Evolutionary conservation across 1,140 invertebrate genomes (phyloP).

Genomic region (Belonocnema kinseyi): DNA sequence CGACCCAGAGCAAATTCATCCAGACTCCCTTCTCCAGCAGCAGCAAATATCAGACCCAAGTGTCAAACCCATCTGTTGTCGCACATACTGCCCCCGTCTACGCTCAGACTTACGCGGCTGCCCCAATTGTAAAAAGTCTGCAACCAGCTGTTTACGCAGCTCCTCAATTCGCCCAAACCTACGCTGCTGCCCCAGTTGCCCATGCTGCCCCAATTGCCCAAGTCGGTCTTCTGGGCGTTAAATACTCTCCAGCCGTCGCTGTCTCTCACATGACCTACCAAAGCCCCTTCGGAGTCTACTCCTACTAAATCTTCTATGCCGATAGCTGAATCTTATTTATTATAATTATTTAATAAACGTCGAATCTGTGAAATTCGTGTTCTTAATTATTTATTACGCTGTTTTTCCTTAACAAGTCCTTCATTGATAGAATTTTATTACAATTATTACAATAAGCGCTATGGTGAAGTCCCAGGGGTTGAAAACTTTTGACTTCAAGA

Average conservation of each 20-base stretch:
- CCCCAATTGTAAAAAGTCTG: slow-evolving; percentile 29
- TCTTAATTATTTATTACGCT: no score
- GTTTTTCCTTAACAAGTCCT: no score
- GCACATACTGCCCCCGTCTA: slow-evolving; percentile 51
- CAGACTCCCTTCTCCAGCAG: slow-evolving; percentile 83
- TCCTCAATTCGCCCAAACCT: slow-evolving; percentile 15
- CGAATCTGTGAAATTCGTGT: no score
- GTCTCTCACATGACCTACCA: slow-evolving; percentile 82
- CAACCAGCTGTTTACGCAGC: slow-evolving; percentile 37
- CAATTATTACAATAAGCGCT: no score
- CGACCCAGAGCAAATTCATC: slow-evolving; percentile 80
- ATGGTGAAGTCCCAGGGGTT: no score
- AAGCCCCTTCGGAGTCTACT: slow-evolving; percentile 77
- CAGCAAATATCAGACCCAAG: slow-evolving; percentile 79
- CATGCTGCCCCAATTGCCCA: slow-evolving; percentile 46
- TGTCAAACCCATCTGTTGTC: slow-evolving; percentile 76
- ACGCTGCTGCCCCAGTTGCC: slow-evolving; percentile 47
- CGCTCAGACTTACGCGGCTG: slow-evolving; percentile 48
- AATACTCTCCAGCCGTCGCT: slow-evolving; percentile 81
- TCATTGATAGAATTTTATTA: no score
- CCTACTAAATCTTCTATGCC: no score
- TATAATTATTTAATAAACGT: no score
- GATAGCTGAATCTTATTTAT: no score
- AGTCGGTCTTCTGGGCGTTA: slow-evolving; percentile 61
- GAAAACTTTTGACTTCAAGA: no score